A percentile compares a stretch with the other conserved stretches of the same genome.
Conservation (phyloP, 2,797 vertebrate genomes). For the Pangasius djambal region DNA sequence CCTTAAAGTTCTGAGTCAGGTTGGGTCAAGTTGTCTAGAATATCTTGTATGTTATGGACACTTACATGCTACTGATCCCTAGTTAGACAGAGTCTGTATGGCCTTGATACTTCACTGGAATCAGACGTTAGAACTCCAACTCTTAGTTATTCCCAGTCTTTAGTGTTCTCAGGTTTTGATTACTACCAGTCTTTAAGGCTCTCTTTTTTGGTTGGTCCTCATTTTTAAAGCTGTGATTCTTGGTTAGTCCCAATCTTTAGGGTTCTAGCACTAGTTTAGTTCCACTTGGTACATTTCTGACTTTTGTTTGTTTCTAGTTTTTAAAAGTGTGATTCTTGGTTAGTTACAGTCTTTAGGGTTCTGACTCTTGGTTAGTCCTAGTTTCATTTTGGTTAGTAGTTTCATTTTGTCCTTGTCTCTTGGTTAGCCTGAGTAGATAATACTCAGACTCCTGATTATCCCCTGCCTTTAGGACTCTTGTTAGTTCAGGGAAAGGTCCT, state of each 20-base stretch:
- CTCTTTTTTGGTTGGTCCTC: background rate
- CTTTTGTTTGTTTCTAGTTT: background rate
- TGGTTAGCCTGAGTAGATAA: no score
- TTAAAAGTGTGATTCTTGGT: background rate
- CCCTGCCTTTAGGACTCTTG: background rate
- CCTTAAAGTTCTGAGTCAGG: background rate
- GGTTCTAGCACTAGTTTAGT: background rate
- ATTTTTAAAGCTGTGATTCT: background rate
- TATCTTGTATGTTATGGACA: background rate
- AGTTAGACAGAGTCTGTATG: background rate
- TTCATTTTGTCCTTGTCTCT: background rate
- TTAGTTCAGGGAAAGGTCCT: background rate
- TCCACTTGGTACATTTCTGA: background rate
- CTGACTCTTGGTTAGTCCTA: background rate
- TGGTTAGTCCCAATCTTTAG: background rate
- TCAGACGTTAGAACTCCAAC: background rate
- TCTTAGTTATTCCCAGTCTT: background rate
- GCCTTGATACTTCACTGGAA: background rate
- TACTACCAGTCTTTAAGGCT: background rate
- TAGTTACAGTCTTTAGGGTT: background rate
- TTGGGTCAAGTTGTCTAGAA: background rate
- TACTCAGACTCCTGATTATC: background rate
- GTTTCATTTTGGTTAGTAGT: background rate
- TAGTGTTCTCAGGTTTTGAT: background rate
- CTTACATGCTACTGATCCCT: no score